Base-by-base conservation (phyloP, 2,113 vertebrate species). In the Pogonocichla stellata region DNA sequence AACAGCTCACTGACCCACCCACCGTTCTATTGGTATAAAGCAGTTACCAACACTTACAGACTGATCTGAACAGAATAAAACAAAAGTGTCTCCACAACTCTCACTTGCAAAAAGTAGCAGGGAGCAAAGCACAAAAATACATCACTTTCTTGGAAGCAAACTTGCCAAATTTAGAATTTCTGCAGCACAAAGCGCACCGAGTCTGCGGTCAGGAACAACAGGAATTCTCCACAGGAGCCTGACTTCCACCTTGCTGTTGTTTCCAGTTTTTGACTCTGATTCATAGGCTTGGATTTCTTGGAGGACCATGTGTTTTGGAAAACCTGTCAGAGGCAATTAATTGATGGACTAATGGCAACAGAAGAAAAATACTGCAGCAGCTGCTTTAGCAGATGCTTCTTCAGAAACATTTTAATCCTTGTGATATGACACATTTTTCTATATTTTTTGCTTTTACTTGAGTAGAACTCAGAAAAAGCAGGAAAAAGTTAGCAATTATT, bases 311-410 rank as follows among this genome's bases (percentile, higher is more conserved):
- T 54, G 91, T 84, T 93, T 86, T 83, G 57, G 77, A 86, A 96
- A 93, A 89, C 54, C 87, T 79, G 78, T 92, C 80, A 95, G 58
- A 87, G 45, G 51, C 50, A 92, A 93, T 86, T 57, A 91, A 94
- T 62, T 66, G 42, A 70, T 66, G 88, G 67, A 90, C 34, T 19
- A 80, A 93, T 17, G 47, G 58, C 42, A 88, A 73, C 19, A 53
- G 56, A 84, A 74, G 60, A 89, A 86, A 93, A 91, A 86, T 28
- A 80, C 33, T 8, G 47, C 25, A 80, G 92, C 87, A 91, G 58
- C 66, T 93, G 79, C 67, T 92, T 73, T 38, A 86, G 81, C 96
- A 97, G 91, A 96, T 67, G 94, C 92, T 84, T 93, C 83, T 74
- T 80, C 56, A 83, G 64, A 93, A 95, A 73, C 47, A 74, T 64